Evolutionary conservation across 2,888 invertebrate genomes (phyloP).

Genomic region (Oscheius sp.): DNA sequence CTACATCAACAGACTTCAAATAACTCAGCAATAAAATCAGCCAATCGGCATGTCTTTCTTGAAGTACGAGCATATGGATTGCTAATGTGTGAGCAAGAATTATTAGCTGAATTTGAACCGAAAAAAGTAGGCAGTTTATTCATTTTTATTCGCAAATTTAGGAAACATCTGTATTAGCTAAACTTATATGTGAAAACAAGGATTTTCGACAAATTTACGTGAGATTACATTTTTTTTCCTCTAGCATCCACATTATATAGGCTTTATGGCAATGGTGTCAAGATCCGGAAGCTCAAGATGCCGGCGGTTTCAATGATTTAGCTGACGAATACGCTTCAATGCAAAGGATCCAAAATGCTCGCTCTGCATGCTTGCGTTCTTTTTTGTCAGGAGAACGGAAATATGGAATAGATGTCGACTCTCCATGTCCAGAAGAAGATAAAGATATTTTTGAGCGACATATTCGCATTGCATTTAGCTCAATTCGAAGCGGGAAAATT

Average conservation of each 20-base stretch:
- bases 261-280: conserved; percentile 37
- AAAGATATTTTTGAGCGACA: not conserved
- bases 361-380: conserved; percentile 16
- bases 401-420: conserved; percentile 25
- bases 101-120: conserved; percentile 19
- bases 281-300: conserved; percentile 7
- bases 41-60: conserved; percentile 15
- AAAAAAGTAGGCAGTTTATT: conserved; percentile 3
- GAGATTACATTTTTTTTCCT: conserved; percentile 7
- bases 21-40: conserved; percentile 22
- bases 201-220: conserved; percentile 34
- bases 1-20: not conserved
- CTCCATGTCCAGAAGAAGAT: conserved; percentile 19
- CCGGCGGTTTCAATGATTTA: conserved; percentile 23
- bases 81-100: conserved; percentile 16
- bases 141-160: conserved; percentile 10
- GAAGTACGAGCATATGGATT: conserved; percentile 34
- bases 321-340: conserved; percentile 18
- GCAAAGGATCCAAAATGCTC: conserved; percentile 10
- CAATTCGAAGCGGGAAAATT: conserved; percentile 32
- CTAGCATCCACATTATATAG: no score
- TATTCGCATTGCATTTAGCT: conserved; percentile 19
- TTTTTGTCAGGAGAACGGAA: not conserved
- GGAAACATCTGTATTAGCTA: conserved; percentile 28
- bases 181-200: conserved; percentile 16